A percentile compares a stretch with the other conserved stretches of the same genome.
Evolutionary conservation across 2,113 vertebrate genomes (phyloP).

Genomic region (Cyprinus carpio): DNA sequence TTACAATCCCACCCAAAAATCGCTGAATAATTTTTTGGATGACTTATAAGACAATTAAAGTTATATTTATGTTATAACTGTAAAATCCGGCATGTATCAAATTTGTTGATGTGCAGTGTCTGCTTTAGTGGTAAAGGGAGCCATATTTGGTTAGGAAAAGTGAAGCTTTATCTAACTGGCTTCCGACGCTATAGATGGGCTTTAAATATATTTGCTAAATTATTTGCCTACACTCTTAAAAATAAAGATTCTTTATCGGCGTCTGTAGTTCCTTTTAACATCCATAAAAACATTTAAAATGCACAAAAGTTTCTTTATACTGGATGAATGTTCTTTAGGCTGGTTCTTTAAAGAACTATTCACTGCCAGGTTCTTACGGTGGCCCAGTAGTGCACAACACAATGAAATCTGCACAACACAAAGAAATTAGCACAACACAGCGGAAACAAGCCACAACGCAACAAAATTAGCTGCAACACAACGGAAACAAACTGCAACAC

Average conservation of each 20-base stretch:
- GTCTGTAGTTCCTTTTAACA: not conserved
- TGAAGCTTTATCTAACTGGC: not conserved
- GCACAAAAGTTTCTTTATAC: not conserved
- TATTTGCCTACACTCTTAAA: too few relatives aligned
- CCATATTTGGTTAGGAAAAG: slow-evolving; percentile 41
- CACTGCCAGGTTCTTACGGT: too few relatives aligned
- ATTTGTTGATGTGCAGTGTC: slow-evolving; percentile 14
- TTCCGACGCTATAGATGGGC: not conserved
- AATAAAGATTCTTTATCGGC: not conserved
- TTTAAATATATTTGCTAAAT: not conserved
- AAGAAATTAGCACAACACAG: too few relatives aligned
- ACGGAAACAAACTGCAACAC: too few relatives aligned
- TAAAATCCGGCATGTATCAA: slow-evolving; percentile 9
- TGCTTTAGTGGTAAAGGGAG: not conserved
- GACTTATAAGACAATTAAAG: not conserved
- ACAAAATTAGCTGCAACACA: too few relatives aligned
- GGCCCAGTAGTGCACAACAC: too few relatives aligned
- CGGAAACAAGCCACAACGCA: too few relatives aligned
- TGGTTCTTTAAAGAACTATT: too few relatives aligned
- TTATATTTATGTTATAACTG: slow-evolving; percentile 13
- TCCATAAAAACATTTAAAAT: not conserved
- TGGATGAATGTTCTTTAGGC: too few relatives aligned
- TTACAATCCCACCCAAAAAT: not conserved
- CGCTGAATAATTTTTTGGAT: slow-evolving; percentile 15
- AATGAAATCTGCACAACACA: too few relatives aligned